Evolutionary conservation across 2,888 invertebrate species (phyloP).

Genomic region (Dryocosmus kuriphilus): DNA sequence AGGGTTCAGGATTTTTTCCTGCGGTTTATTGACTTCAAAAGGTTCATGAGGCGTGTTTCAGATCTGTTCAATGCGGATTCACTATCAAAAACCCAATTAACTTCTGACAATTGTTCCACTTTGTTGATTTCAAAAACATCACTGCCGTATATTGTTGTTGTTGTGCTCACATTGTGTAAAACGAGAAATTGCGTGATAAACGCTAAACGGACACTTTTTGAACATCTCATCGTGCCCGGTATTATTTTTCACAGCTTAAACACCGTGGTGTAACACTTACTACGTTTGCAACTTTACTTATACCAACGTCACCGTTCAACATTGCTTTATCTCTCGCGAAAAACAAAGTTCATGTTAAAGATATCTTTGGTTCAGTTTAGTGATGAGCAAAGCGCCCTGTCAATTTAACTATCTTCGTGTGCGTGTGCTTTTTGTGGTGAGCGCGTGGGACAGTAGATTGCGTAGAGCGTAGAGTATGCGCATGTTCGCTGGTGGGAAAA

Average conservation of each 20-base stretch:
- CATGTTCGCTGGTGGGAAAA: no score
- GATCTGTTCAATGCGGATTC: background rate
- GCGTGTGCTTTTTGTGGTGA: no score
- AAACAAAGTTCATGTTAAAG: no score
- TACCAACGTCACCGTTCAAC: no score
- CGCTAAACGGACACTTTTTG: slow-evolving; percentile 45
- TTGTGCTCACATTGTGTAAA: slow-evolving; percentile 54
- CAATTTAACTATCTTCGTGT: no score
- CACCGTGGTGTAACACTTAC: background rate
- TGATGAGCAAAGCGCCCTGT: no score
- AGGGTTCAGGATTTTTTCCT: slow-evolving; percentile 51
- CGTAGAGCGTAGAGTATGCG: no score
- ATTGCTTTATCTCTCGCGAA: no score
- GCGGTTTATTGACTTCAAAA: background rate
- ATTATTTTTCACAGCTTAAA: background rate
- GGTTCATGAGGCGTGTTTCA: background rate
- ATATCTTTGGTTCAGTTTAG: no score
- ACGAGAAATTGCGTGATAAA: slow-evolving; percentile 56
- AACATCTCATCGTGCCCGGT: slow-evolving; percentile 31
- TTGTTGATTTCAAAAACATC: slow-evolving; percentile 55
- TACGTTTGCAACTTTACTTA: background rate
- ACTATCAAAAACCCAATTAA: slow-evolving; percentile 55
- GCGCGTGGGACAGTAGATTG: no score
- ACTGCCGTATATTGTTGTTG: slow-evolving; percentile 55
- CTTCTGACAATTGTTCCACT: slow-evolving; percentile 47